Evolutionary conservation across 2,888 invertebrate species (phyloP).

Genomic region (Chelonus formosanus): DNA sequence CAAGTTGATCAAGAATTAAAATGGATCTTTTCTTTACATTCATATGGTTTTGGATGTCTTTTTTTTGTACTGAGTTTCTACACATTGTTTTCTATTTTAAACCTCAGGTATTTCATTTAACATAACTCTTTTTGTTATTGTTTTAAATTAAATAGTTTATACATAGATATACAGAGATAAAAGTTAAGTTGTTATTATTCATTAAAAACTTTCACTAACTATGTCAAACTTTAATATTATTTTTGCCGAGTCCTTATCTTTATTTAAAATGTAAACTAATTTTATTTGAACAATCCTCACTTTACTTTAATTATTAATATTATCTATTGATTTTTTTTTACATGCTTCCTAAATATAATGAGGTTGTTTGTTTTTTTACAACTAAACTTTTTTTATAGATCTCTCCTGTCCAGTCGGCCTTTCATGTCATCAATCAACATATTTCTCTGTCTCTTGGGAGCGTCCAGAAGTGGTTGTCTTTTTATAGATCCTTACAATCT

Average conservation of each 20-base stretch:
- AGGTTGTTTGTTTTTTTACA: neutral
- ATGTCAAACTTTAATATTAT: no score
- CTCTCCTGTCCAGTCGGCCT: constrained; percentile 67
- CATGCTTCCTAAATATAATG: neutral
- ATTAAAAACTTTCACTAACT: no score
- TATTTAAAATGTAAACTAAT: no score
- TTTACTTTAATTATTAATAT: neutral
- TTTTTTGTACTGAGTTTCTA: constrained; percentile 69
- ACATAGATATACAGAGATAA: no score
- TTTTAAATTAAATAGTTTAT: no score
- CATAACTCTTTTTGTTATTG: neutral
- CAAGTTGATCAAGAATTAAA: constrained; percentile 64
- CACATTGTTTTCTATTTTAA: constrained; percentile 68
- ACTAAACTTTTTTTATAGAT: constrained; percentile 56
- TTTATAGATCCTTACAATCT: constrained; percentile 71
- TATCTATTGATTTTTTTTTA: constrained; percentile 4
- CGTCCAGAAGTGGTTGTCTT: constrained; percentile 67
- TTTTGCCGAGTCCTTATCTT: no score
- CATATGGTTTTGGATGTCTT: constrained; percentile 68
- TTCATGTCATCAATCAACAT: constrained; percentile 70
- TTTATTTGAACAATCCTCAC: neutral
- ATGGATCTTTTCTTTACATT: constrained; percentile 69
- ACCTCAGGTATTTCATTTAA: constrained; percentile 64
- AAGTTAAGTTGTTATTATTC: no score
- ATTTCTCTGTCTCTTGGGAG: constrained; percentile 68